phyloP scores from a whole-genome alignment of 2,113 vertebrate genomes.

The Tonatia bakeri region DNA sequence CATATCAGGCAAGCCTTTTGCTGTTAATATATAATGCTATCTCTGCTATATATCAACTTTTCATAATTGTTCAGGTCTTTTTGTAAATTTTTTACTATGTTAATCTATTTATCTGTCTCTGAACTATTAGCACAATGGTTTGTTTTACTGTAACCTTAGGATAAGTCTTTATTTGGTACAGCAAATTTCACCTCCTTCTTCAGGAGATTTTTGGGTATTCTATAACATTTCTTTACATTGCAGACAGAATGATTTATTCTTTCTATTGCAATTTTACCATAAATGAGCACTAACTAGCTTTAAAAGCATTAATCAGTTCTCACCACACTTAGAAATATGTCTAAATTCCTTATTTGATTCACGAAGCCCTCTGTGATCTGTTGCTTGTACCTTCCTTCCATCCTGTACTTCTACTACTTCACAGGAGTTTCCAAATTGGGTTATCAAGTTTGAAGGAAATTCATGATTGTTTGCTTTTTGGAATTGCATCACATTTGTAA shows the following conservation, averaged over 20 bases:
- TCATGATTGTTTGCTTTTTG: not conserved
- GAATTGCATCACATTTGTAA: not conserved
- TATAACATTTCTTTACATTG: not conserved
- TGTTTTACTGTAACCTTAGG: not conserved
- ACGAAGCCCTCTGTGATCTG: not conserved
- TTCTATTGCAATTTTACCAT: not conserved
- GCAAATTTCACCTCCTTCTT: not conserved
- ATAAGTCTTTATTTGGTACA: not conserved
- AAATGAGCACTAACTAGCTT: not conserved
- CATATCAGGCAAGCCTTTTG: not conserved
- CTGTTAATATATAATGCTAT: not conserved
- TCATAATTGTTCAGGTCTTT: not conserved
- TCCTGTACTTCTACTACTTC: not conserved
- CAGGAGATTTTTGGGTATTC: not conserved
- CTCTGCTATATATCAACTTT: not conserved
- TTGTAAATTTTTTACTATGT: conserved; percentile 20
- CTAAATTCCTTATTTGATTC: not conserved
- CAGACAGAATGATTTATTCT: not conserved
- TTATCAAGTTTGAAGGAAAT: conserved; percentile 29
- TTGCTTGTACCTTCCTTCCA: not conserved
- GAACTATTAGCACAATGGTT: not conserved
- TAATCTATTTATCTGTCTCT: not conserved
- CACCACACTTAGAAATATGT: not conserved
- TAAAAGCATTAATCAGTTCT: not conserved
- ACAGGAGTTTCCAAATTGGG: conserved; percentile 6